Base-by-base conservation (phyloP, 2,888 invertebrate species). In the Sesia apiformis region DNA sequence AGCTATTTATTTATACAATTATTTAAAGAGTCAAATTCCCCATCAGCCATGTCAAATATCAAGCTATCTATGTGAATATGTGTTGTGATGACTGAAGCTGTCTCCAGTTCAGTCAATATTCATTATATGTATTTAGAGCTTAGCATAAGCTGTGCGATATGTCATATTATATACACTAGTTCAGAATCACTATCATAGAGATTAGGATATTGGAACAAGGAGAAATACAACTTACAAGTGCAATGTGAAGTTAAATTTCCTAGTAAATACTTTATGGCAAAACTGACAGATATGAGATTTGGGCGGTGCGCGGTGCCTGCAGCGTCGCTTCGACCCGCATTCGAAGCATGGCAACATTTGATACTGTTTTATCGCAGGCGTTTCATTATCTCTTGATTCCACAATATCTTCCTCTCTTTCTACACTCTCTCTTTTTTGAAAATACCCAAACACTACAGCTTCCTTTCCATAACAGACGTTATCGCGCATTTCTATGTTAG, bases 161-260 rank as follows among this genome's bases (percentile, higher is more conserved):
- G 23, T 23, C 23, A 23, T 23, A 23, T 23, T 23, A n/a, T n/a
- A n/a, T n/a, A n/a, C n/a, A n/a, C n/a, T n/a, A n/a, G n/a, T n/a
- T n/a, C n/a, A n/a, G n/a, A n/a, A n/a, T n/a, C n/a, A n/a, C n/a
- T n/a, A n/a, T n/a, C n/a, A n/a, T n/a, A n/a, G n/a, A n/a, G 23
- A 23, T 23, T 23, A 23, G 23, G 23, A 23, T 23, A 23, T 23
- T 23, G 23, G 23, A 23, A 23, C 23, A 23, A 23, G 23, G 23
- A 23, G 23, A 23, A 23, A 23, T 40, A 23, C 6, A 8, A 72
- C 78, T 74, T 59, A 80, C 79, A 78, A 50, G 55, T 82, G 82
- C 8, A 78, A 49, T 51, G 70, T 72, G 40, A 70, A 77, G 60
- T 81, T 82, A 51, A 73, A 79, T 58, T 78, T 82, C 56, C 75